Base-by-base conservation (phyloP, 2,888 invertebrate species). In the Lasiommata megera region DNA sequence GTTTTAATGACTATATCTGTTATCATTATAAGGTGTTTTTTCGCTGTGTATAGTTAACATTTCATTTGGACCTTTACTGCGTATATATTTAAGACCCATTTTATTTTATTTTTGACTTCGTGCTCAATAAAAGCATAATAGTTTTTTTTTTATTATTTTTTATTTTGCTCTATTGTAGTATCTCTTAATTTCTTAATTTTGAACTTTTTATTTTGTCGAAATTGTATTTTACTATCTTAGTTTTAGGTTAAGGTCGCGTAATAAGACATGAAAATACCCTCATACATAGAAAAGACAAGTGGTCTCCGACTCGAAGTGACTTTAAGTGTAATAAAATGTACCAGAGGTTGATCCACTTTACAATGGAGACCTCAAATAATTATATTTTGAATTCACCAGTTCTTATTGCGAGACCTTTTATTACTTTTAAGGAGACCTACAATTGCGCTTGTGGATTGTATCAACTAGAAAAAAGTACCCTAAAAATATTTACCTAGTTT, bases 11-110 rank as follows among this genome's bases (percentile, higher is more conserved):
- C 46, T 38, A 53, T 60, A 28, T 54, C 59, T 59, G 56, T 62
- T 59, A 56, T 48, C 29, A 56, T 59, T 56, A 50, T 62, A 62
- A 59, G 59, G 62, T 54, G 44, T 54, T 50, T 43, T 40, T 55
- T 47, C 36, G 29, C 37, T 43, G 18, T 47, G 34, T 48, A 48
- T 36, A 36, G 36, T 36, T 17, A 17, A 47, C 31, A 47, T 47
- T 36, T 36, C 44, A 29, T 29, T 44, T 44, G 9, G 29, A 44
- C 9, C 18, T 18, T 41, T 43, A 43, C n/a, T n/a, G 7, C 16
- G 6, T 37, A 34, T 37, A 36, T 46, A 18, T 34, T 14, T 44
- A 23, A 34, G n/a, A 41, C 34, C 38, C 14, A 37, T 28, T 29
- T 28, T 37, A 7, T 44, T 31, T 62, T 41, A 50, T 46, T 48